phyloP scores from a whole-genome alignment of 2,888 invertebrate genomes.

The Tromatobia lineatoria region DNA sequence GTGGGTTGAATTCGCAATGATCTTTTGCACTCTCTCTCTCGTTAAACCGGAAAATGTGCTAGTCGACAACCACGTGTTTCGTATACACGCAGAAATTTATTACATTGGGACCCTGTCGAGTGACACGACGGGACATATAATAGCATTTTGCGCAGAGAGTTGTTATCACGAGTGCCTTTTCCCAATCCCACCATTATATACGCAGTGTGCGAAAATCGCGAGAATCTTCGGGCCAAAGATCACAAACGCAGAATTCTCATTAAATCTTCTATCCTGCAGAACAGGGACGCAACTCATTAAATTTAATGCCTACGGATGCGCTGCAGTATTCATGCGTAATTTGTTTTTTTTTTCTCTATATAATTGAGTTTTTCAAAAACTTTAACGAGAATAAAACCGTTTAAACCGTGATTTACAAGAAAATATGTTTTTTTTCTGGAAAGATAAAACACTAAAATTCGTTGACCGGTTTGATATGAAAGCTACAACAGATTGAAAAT shows the following conservation, averaged over 20 bases:
- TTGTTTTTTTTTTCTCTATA: too few species aligned
- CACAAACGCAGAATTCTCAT: not conserved
- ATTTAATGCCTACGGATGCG: not conserved
- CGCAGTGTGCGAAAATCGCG: slow-evolving; percentile 44
- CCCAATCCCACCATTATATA: slow-evolving; percentile 50
- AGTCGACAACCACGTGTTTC: slow-evolving; percentile 2
- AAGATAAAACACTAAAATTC: too few species aligned
- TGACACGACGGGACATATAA: slow-evolving; percentile 69
- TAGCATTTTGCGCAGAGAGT: slow-evolving; percentile 1
- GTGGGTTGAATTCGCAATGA: slow-evolving; percentile 46
- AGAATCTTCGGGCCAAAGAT: not conserved
- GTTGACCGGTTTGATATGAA: too few species aligned
- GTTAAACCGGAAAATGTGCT: slow-evolving; percentile 58
- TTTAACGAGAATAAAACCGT: too few species aligned
- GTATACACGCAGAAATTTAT: slow-evolving; percentile 35
- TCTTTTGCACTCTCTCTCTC: slow-evolving; percentile 39
- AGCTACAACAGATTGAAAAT: too few species aligned
- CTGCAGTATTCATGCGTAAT: not conserved
- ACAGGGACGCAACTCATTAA: not conserved
- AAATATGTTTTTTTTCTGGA: too few species aligned
- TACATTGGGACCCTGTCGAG: slow-evolving; percentile 41
- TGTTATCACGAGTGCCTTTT: slow-evolving; percentile 46
- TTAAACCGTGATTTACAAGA: too few species aligned
- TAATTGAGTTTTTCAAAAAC: too few species aligned
- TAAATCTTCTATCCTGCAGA: not conserved